phyloP scores from a whole-genome alignment of 2,888 invertebrate genomes.

The Lycaena phlaeas region DNA sequence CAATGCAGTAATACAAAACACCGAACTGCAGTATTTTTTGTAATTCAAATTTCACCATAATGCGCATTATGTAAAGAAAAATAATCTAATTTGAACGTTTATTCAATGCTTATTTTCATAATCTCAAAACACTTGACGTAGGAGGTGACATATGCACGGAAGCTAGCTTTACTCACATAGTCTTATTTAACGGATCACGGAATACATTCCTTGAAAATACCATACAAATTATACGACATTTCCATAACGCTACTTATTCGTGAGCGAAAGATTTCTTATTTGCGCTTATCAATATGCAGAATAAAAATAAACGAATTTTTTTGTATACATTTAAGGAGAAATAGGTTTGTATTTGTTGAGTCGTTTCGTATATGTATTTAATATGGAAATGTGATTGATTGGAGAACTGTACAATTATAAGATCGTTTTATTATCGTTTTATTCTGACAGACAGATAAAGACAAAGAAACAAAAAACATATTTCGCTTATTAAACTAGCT shows the following conservation, averaged over 20 bases:
- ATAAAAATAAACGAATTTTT: neutral
- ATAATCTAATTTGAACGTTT: slow-evolving; percentile 1
- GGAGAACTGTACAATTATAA: too few species aligned
- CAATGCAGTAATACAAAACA: too few species aligned
- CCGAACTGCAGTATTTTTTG: slow-evolving; percentile 1
- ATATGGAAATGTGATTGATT: too few species aligned
- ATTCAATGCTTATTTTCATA: slow-evolving; percentile 16
- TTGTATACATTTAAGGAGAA: neutral
- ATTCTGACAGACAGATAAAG: too few species aligned
- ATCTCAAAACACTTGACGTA: slow-evolving; percentile 40
- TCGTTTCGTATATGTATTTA: neutral
- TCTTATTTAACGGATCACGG: slow-evolving; percentile 62
- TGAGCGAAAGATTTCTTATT: slow-evolving; percentile 2
- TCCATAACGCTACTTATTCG: neutral
- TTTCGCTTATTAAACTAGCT: too few species aligned
- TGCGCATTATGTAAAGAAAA: slow-evolving; percentile 1
- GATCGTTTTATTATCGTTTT: too few species aligned
- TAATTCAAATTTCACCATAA: slow-evolving; percentile 5
- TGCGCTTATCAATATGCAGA: slow-evolving; percentile 5
- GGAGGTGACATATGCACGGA: slow-evolving; percentile 53
- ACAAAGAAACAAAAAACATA: too few species aligned
- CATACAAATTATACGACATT: slow-evolving; percentile 11
- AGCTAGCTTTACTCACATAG: slow-evolving; percentile 54
- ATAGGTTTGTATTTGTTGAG: neutral
- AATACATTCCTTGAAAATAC: slow-evolving; percentile 54